Percentiles rank a stretch among this genome's conserved stretches.
phyloP scores from a whole-genome alignment of 2,113 vertebrate species.

The Daubentonia madagascariensis region DNA sequence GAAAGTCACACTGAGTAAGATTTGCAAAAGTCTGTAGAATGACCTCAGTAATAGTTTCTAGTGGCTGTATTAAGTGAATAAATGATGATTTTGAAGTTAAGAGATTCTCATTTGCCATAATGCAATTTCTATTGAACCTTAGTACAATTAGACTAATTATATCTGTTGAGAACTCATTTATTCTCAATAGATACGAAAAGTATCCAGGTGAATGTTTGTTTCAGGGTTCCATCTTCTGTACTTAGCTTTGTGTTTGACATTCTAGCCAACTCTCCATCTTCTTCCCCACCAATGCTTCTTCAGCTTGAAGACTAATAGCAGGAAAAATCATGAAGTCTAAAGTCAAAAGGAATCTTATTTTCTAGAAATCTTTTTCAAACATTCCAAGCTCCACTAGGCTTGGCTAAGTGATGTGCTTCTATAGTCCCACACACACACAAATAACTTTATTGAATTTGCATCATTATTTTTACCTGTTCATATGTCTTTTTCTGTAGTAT shows the following conservation, averaged over 20 bases:
- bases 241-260: not conserved
- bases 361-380: not conserved
- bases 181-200: not conserved
- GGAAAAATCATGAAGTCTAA: not conserved
- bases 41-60: not conserved
- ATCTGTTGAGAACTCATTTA: not conserved
- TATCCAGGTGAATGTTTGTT: not conserved
- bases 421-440: no score
- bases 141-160: not conserved
- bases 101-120: not conserved
- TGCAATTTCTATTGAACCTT: not conserved
- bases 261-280: not conserved
- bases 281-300: not conserved
- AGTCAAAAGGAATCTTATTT: not conserved
- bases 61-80: not conserved
- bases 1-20: not conserved
- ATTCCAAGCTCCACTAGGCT: not conserved
- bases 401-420: not conserved
- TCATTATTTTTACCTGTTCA: not conserved
- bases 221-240: not conserved
- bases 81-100: not conserved
- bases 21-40: not conserved
- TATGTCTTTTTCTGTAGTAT: not conserved
- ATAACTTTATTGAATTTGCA: not conserved
- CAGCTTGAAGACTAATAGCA: not conserved